Base-by-base conservation (phyloP, 92 coral and sea anemone species). In the Desmophyllum pertusum region DNA sequence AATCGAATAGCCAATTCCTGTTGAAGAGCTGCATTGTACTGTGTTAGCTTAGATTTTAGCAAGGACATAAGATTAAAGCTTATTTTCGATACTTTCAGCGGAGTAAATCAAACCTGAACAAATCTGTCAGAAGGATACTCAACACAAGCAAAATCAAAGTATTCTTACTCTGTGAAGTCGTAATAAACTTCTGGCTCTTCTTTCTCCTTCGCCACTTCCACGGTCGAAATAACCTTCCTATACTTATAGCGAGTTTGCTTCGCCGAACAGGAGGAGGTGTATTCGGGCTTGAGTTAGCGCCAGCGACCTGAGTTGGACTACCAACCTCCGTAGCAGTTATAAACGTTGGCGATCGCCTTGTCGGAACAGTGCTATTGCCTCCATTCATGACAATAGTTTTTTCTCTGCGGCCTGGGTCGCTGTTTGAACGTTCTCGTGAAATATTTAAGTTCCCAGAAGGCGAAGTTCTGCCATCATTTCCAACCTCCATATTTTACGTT, bases 121-220 rank as follows among this genome's bases (percentile, higher is more conserved):
- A 43, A 41, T 51, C 76, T 72, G 53, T 72, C 76, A 42, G 29
- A 39, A 4, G 42, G 17, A 8, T 9, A 57, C 37, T n/a, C n/a
- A 59, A 23, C 6, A 23, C 0, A 18, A 77, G 1, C n/a, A 21
- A n/a, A 38, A 57, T n/a, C 35, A 57, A 14, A 27, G 18, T 62
- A n/a, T 37, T 33, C 98, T 91, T 91, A 97, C 99, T 94, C 78
- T 97, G 94, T 8, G 99, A 97, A 41, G 99, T 94, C n/a, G 95
- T 92, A n/a, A 97, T 92, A 53, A 97, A 97, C 67, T 84, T 90
- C 65, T 97, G 98, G 79, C 99, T 97, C 88, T 94, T 97, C 93
- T 93, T 94, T 88, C 94, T 94, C 59, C 93, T 90, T 72, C 96
- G 89, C 99, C 99, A 97, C 76, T 91, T 97, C 99, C 99, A 97